phyloP scores from a whole-genome alignment of 2,113 vertebrate genomes.

The Pollimyrus isidori region DNA sequence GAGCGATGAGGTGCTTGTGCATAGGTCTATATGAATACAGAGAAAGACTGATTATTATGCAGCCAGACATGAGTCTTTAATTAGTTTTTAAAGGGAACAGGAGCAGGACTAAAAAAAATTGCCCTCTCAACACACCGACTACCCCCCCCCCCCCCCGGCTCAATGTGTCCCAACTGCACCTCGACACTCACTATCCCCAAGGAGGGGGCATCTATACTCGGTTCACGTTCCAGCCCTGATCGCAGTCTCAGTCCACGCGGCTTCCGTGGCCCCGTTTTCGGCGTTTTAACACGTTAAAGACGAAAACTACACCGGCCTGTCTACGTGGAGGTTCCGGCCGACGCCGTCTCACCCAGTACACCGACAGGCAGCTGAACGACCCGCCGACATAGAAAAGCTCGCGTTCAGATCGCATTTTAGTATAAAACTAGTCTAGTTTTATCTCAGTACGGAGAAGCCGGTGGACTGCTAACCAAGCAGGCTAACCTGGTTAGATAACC shows the following conservation, averaged over 20 bases:
- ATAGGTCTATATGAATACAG: not conserved
- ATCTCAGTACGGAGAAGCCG: not conserved
- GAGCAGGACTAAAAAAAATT: not conserved
- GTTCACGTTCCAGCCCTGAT: not conserved
- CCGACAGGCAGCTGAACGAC: not conserved
- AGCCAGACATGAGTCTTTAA: not conserved
- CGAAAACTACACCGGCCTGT: not conserved
- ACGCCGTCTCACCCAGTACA: not conserved
- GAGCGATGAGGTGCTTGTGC: not conserved
- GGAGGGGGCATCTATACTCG: not conserved
- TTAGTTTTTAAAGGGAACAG: not conserved
- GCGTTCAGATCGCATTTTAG: not conserved
- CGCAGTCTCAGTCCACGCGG: not conserved
- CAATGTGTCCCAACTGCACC: not conserved
- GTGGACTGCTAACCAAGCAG: not conserved
- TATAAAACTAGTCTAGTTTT: not conserved
- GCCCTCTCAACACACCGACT: not conserved
- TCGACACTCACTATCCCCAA: not conserved
- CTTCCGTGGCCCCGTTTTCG: not conserved
- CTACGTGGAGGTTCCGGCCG: not conserved
- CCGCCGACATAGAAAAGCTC: not conserved
- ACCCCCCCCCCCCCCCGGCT: not conserved
- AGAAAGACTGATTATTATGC: not conserved
- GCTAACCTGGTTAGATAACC: not conserved
- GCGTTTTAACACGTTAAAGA: not conserved